Evolutionary conservation across 2,888 invertebrate genomes (phyloP), one percentile per base, ranked within the genome.

Genomic region (Tortricodes alternella): DNA sequence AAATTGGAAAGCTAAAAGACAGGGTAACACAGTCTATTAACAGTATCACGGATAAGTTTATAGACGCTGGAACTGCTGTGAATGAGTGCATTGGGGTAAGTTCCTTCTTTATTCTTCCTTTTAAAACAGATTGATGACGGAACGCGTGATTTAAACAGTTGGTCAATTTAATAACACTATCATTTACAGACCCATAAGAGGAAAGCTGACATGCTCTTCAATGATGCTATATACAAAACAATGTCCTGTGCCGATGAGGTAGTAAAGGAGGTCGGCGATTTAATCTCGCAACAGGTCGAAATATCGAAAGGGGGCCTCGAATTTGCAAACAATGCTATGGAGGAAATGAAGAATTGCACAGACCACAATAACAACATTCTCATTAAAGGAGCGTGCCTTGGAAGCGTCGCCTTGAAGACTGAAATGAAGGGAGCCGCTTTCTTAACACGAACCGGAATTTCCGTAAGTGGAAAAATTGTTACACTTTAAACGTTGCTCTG

Each of bases 71-170:
- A 3, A 60, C 67, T 3, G 76, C 71, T 2, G 71, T 88, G 0
- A 68, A 64, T 11, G 69, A 68, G 2, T 89, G 89, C 61, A 71
- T 87, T 49, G 70, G 78, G 60, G 89, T 89, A 71, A 73, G 79
- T 73, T 21, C 23, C 15, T 15, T 13, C 13, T 34, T 34, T 15
- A 8, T 15, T 13, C 8, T 15, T 34, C 13, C 3, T 13, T 8
- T 13, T 23, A 34, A n/a, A n/a, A 29, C 4, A 29, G 4, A 11
- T 29, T 3, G 29, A 29, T 29, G 29, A 21, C 3, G 21, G 5
- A 5, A 4, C 5, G 3, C 5, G 21, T 21, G 21, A 21, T n/a
- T n/a, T n/a, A n/a, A n/a, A n/a, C 32, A 29, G 6, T 3, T 23
- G 8, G 4, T 29, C 8, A 13, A n/a, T 41, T 27, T 6, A 53